Evolutionary conservation across 30 jellyfish, hydroid and myxozoan species (phyloP).

Genomic region (Mastigias papua): DNA sequence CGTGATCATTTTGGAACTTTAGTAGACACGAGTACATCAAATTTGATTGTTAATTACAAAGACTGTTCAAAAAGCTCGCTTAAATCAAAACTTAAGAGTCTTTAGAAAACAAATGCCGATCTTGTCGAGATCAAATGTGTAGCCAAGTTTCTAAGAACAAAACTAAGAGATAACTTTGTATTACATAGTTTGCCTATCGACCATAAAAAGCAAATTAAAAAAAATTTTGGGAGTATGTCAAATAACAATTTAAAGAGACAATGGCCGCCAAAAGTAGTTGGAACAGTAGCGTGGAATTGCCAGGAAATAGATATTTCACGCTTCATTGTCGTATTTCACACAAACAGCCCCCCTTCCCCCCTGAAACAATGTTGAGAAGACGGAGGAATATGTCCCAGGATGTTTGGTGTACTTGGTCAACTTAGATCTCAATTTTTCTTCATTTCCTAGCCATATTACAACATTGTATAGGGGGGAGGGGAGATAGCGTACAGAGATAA

Average conservation of each 20-base stretch:
- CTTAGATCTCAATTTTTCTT: too few relatives aligned
- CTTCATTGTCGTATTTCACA: too few relatives aligned
- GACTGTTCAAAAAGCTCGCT: background rate
- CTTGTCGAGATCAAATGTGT: background rate
- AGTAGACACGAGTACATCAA: background rate
- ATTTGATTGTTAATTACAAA: background rate
- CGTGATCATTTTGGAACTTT: background rate
- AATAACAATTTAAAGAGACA: background rate
- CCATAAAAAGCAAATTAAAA: background rate
- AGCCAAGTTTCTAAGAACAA: background rate
- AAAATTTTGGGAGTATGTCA: background rate
- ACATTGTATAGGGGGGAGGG: too few relatives aligned
- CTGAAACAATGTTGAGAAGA: too few relatives aligned
- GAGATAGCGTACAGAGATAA: too few relatives aligned
- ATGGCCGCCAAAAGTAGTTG: too few relatives aligned
- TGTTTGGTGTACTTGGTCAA: too few relatives aligned
- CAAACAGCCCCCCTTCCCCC: too few relatives aligned
- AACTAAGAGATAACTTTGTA: background rate
- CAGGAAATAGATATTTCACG: too few relatives aligned
- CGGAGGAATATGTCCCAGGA: too few relatives aligned
- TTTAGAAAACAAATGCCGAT: background rate
- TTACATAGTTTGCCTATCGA: background rate
- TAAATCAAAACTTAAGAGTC: background rate
- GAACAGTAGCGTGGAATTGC: too few relatives aligned
- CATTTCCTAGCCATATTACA: too few relatives aligned